Base-by-base conservation (phyloP, 1,140 invertebrate species). In the Lerema accius region DNA sequence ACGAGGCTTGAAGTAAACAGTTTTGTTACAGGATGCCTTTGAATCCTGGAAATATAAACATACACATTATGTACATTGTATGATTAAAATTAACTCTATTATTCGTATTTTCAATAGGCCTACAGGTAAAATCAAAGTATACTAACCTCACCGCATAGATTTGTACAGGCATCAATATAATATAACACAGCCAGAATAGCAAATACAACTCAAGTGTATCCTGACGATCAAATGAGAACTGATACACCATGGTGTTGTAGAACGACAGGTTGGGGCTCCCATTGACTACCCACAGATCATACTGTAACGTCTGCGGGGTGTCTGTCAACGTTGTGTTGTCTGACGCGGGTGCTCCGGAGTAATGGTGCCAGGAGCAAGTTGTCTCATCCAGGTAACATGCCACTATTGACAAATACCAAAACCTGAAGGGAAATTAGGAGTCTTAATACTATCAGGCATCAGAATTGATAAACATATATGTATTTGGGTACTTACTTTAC, bases 221-320 rank as follows among this genome's bases (percentile, higher is more conserved):
- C 91, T 98, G 97, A 83, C 95, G 94, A 86, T 99, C 98, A 91
- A 98, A 99, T 1, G 98, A 99, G 86, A 99, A 99, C 86, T 99
- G 98, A 91, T 98, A 98, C 63, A 97, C 95, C 73, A 99, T 93
- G 60, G 95, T 95, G 87, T 97, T 98, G 65, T 95, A 95, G 15
- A 94, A 93, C 56, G 95, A 96, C 63, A 93, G 92, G 76, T 97
- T 96, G 0, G 98, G 98, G 91, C 98, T 96, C 39, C 98, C 97
- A 93, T 99, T 99, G 0, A 99, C 98, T 16, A 99, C 91, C 95
- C 97, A 98, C 63, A 99, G 95, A 86, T 99, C 96, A 89, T 99
- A 99, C 35, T 97, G n/a, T 90, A 10, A 99, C 87, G 37, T 78
- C 65, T 90, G 86, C 10, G 84, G 78, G 23, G 56, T 76, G 3